Base-by-base conservation (phyloP, 2,797 vertebrate genomes). In the Acrossocheilus wenchowensis region DNA sequence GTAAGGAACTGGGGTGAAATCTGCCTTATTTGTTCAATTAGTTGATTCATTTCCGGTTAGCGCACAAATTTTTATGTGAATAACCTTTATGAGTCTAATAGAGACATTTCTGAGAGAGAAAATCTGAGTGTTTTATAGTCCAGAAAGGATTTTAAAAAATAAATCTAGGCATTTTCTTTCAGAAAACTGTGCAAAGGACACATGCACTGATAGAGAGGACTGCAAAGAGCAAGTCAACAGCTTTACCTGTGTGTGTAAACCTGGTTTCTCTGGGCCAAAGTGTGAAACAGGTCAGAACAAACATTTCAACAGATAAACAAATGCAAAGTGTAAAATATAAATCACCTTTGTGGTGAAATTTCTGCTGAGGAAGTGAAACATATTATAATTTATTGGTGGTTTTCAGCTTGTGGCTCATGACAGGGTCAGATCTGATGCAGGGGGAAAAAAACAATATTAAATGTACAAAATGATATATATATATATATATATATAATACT, bases 191-290 rank as follows among this genome's bases (percentile, higher is more conserved):
- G 90, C 88, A 11, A 48, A 48, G 19, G 86, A 88, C 0, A 78
- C 89, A 26, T 96, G 95, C 85, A 86, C 21, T 54, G 72, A 77
- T 62, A 87, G 79, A 90, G 93, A 92, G 30, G 90, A 36, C 87
- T 96, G 96, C 83, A 78, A 88, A 66, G 95, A 96, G 85, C 92
- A 82, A 21, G 93, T 94, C 8, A 34, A 91, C 50, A 94, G 90
- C 86, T 91, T 88, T 45, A 94, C 87, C 15, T 96, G 95, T 84
- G n/a, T 79, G 60, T 95, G 94, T 92, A 87, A 93, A 10, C 84
- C 88, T 34, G 94, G 92, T 9, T 94, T 93, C 81, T 77, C 21
- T 41, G 89, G 88, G 9, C 48, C 39, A 36, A 14, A 0, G 4
- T 83, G 82, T 50, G 26, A 83, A 64, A 66, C 43, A 64, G 82